phyloP scores from a whole-genome alignment of 1,140 invertebrate species.

The Macrobrachium rosenbergii region DNA sequence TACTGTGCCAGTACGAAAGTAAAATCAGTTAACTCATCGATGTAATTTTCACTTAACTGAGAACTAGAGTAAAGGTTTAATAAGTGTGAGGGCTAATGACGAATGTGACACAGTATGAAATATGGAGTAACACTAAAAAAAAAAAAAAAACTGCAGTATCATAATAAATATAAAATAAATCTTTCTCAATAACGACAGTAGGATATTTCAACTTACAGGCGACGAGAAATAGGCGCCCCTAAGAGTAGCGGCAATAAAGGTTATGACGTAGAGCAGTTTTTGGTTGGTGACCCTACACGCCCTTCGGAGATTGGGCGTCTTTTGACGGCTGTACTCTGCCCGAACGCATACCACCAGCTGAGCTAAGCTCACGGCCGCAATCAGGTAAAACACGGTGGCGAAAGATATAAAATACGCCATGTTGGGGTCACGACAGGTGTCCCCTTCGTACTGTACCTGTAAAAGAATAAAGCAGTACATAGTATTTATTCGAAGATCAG shows the following conservation, averaged over 20 bases:
- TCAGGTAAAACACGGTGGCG: slow-evolving; percentile 84
- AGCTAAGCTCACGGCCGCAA: slow-evolving; percentile 87
- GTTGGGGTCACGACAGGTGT: slow-evolving; percentile 77
- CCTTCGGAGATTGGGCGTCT: slow-evolving; percentile 82
- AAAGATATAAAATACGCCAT: slow-evolving; percentile 80
- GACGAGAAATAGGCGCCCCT: slow-evolving; percentile 91
- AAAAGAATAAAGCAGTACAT: slow-evolving; percentile 62
- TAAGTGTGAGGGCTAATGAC: too few relatives aligned
- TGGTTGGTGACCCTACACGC: slow-evolving; percentile 91
- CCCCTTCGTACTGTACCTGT: slow-evolving; percentile 80
- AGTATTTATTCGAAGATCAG: neutral
- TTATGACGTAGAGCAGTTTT: slow-evolving; percentile 91
- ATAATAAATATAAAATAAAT: too few relatives aligned
- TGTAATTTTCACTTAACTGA: too few relatives aligned
- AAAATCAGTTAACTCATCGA: too few relatives aligned
- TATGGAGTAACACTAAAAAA: too few relatives aligned
- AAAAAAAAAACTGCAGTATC: too few relatives aligned
- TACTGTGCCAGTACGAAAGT: too few relatives aligned
- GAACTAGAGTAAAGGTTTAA: too few relatives aligned
- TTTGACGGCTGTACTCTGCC: slow-evolving; percentile 85
- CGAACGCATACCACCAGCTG: slow-evolving; percentile 88
- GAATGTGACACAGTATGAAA: too few relatives aligned
- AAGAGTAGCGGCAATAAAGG: slow-evolving; percentile 87
- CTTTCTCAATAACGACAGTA: neutral
- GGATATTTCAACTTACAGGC: slow-evolving; percentile 77